phyloP scores from a whole-genome alignment of 2,888 invertebrate genomes.

The Andrena hattorfiana region DNA sequence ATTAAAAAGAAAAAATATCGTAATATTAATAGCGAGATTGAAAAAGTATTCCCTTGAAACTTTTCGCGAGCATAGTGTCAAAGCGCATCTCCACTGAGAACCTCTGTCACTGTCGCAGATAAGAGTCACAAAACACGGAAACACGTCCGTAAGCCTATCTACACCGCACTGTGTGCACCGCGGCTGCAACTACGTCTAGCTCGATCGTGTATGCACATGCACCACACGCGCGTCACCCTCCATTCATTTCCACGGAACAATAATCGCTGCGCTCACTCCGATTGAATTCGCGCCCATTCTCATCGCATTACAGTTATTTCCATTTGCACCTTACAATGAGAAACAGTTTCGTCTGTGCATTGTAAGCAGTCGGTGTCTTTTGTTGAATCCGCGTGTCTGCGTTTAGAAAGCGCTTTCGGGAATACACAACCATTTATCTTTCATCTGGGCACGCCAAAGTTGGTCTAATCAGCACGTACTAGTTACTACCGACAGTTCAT shows the following conservation, averaged over 20 bases:
- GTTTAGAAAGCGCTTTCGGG: constrained; percentile 26
- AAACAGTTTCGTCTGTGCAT: constrained; percentile 25
- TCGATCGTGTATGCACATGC: constrained; percentile 16
- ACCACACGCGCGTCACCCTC: constrained; percentile 30
- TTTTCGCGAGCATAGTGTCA: background rate
- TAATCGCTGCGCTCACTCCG: constrained; percentile 32
- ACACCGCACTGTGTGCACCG: background rate
- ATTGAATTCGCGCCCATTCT: constrained; percentile 51
- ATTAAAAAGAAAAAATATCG: background rate
- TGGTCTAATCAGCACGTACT: constrained; percentile 20
- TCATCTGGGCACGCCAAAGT: background rate
- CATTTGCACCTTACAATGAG: constrained; percentile 21
- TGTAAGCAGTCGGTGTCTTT: background rate
- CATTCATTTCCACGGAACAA: constrained; percentile 59
- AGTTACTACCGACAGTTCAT: background rate
- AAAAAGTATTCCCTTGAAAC: background rate
- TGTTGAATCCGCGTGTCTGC: background rate
- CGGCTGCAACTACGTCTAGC: constrained; percentile 27
- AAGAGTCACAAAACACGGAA: constrained; percentile 66
- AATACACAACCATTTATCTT: constrained; percentile 1
- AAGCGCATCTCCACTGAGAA: constrained; percentile 37
- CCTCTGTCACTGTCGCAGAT: constrained; percentile 58
- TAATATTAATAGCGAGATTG: background rate
- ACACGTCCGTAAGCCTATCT: constrained; percentile 63
- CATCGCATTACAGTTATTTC: constrained; percentile 49